Evolutionary conservation across 2,113 vertebrate species (phyloP).

Genomic region (Genyomyrus donnyi): DNA sequence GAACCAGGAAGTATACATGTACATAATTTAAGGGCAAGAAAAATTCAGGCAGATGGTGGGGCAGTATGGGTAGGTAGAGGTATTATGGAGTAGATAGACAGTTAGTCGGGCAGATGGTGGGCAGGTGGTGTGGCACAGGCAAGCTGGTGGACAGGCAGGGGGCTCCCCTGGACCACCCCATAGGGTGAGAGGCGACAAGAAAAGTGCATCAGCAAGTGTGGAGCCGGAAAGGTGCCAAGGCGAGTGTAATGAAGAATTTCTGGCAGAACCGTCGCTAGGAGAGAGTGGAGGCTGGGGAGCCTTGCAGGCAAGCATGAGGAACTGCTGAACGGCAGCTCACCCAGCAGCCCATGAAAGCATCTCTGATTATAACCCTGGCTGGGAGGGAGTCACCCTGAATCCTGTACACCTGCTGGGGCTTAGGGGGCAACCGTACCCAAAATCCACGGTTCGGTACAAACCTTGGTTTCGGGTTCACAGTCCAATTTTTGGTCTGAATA

Average conservation of each 20-base stretch:
- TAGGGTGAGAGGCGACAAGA: not conserved
- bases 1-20: not conserved
- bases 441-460: not conserved
- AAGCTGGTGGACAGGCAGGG: not conserved
- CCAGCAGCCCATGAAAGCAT: not conserved
- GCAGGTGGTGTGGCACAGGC: not conserved
- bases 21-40: not conserved
- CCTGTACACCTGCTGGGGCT: not conserved
- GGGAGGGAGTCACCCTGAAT: not conserved
- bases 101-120: not conserved
- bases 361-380: not conserved
- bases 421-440: not conserved
- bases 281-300: not conserved
- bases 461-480: not conserved
- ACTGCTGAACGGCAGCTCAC: not conserved
- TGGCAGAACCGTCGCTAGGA: not conserved
- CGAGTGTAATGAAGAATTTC: not conserved
- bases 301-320: not conserved
- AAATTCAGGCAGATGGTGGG: not conserved
- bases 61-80: not conserved
- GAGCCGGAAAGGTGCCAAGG: not conserved
- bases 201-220: not conserved
- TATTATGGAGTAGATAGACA: not conserved
- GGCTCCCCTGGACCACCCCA: not conserved
- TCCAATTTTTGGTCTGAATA: not conserved